Evolutionary conservation across 1,140 invertebrate species (phyloP), one percentile per base, ranked within the genome.

Genomic region (Hormaphis cornu): DNA sequence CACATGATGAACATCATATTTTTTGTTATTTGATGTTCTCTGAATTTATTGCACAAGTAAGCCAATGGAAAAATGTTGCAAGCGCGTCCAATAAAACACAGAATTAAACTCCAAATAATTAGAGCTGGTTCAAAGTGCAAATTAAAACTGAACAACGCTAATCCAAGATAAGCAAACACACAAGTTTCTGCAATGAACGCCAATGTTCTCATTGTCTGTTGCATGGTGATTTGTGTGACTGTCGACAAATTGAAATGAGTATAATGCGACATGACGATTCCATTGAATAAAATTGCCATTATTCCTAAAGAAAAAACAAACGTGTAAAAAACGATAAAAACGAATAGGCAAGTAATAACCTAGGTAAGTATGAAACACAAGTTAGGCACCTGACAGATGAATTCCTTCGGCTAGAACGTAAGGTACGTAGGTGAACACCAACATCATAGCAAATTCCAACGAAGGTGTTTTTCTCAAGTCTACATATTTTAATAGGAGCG

Each of bases 1-100:
- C 95, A 98, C 95, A 98, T 98, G 52, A 99, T 97, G 75, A 98
- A 97, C 86, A 97, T 96, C 91, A 97, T 98, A 80, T 95, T 95
- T 75, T 88, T 89, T 0, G 94, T 97, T 53, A 99, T 98, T 79
- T 95, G 94, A 80, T 98, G 95, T 77, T 97, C 93, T 30, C 95
- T 85, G 79, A 98, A 99, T 77, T 89, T 89, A 78, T 99, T 99
- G 8, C 95, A 89, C 9, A 98, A 80, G 74, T 91, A 84, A 3
- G 93, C 91, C 14, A 99, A 79, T 18, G 97, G 97, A 77, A 97
- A 99, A 70, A 99, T 98, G 76, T 98, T 99, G 50, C 91, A 87
- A 12, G 96, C 96, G 76, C 97, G 84, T 24, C 95, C 95, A 69
- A 97, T 81, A 14, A 99, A 79, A 76, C 93, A 95, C 22, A 98